phyloP scores from a whole-genome alignment of 2,797 vertebrate species.

The Naso thynnoides region DNA sequence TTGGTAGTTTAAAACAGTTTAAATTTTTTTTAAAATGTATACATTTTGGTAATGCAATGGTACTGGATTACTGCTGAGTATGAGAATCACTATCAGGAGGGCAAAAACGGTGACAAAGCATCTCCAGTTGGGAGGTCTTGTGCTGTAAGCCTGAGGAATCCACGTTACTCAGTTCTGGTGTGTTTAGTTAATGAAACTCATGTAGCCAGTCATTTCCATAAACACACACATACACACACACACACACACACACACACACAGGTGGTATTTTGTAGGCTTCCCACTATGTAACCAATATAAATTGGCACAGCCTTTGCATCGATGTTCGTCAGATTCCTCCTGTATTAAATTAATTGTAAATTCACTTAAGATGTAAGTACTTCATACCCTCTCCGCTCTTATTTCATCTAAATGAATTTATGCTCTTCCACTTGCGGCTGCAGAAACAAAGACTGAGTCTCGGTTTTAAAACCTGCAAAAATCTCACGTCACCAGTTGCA shows the following conservation, averaged over 20 bases:
- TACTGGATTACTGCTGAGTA: too few relatives aligned
- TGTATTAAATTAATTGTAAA: neutral
- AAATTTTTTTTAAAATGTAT: too few relatives aligned
- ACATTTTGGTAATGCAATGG: too few relatives aligned
- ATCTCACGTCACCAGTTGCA: neutral
- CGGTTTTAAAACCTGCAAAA: neutral
- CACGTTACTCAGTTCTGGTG: neutral
- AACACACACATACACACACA: neutral
- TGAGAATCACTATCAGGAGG: too few relatives aligned
- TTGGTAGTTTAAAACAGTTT: too few relatives aligned
- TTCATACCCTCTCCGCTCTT: neutral
- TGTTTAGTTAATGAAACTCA: constrained; percentile 4
- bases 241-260: neutral
- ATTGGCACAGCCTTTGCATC: neutral
- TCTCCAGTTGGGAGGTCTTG: neutral
- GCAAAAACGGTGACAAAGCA: too few relatives aligned
- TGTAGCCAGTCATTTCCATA: neutral
- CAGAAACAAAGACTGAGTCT: neutral
- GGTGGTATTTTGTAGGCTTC: neutral
- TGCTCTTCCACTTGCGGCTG: neutral
- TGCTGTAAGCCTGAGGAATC: neutral
- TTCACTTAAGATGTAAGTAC: neutral
- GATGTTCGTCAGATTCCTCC: neutral
- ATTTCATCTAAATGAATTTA: neutral
- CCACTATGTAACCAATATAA: neutral